Evolutionary conservation across 2,888 invertebrate species (phyloP).

Genomic region (Caenorhabditis uteleia): DNA sequence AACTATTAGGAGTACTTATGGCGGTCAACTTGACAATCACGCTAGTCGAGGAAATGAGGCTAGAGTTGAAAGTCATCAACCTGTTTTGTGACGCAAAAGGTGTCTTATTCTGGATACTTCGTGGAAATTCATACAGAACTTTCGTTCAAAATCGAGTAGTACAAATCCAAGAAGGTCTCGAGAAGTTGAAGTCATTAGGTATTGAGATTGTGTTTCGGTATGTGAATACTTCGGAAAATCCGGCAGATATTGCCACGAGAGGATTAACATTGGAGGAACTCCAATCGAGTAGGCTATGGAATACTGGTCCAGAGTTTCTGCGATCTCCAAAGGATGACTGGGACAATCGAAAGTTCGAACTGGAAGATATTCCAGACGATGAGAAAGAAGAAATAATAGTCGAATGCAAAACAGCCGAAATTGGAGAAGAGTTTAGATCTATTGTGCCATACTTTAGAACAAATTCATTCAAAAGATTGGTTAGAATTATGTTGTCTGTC

Average conservation of each 20-base stretch:
- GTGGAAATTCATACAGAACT: neutral
- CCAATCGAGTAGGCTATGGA: too few species aligned
- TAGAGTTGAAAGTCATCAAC: neutral
- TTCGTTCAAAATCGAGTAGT: conserved; percentile 8
- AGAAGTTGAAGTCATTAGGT: neutral
- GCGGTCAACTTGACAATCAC: neutral
- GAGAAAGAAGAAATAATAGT: too few species aligned
- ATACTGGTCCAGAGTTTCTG: too few species aligned
- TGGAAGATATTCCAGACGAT: too few species aligned
- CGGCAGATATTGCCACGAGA: conserved; percentile 12
- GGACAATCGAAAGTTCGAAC: too few species aligned
- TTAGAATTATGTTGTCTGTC: too few species aligned
- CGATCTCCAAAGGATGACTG: too few species aligned
- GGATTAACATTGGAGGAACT: too few species aligned
- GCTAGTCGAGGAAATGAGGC: neutral
- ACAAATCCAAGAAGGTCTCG: conserved; percentile 1
- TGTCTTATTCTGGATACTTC: conserved; percentile 2
- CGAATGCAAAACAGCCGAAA: too few species aligned
- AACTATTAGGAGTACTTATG: conserved; percentile 5
- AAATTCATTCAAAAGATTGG: too few species aligned
- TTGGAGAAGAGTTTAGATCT: too few species aligned
- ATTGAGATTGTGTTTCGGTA: neutral
- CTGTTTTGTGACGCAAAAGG: conserved; percentile 2
- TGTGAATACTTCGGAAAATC: conserved; percentile 7
- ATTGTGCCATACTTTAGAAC: too few species aligned